A percentile compares a stretch with the other conserved stretches of the same genome.
Conservation (phyloP, 2,113 vertebrate species). For the Ceyx margarethae region DNA sequence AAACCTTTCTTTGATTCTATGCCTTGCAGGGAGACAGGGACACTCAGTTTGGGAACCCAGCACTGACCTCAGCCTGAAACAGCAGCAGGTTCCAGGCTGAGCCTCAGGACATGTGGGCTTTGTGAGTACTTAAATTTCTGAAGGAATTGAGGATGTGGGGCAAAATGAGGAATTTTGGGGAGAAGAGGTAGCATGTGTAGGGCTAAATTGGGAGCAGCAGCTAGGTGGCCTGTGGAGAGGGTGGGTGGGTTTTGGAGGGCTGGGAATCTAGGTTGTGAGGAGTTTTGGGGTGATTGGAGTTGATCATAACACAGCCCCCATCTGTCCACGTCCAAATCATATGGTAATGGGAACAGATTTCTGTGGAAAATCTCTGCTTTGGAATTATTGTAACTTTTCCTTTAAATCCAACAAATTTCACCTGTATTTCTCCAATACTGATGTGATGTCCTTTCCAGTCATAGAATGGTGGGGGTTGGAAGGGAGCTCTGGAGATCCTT, state of each 20-base stretch:
- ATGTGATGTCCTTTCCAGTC: background rate
- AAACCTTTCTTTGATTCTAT: too few species aligned
- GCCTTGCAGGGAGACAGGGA: background rate
- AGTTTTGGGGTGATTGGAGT: background rate
- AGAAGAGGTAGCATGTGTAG: too few species aligned
- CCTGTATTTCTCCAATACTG: accelerated
- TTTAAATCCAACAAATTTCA: background rate
- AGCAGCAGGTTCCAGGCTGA: background rate
- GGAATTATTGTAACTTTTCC: background rate
- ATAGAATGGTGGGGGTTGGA: too few species aligned
- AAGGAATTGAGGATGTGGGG: too few species aligned
- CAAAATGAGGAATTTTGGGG: too few species aligned
- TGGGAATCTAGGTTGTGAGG: background rate
- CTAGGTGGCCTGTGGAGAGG: too few species aligned
- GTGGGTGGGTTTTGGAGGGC: too few species aligned
- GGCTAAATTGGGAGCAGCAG: too few species aligned
- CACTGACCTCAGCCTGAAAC: background rate
- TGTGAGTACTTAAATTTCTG: too few species aligned
- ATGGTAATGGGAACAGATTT: background rate
- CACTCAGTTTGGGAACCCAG: background rate
- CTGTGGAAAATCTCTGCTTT: background rate
- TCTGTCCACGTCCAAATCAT: background rate
- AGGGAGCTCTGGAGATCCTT: too few species aligned
- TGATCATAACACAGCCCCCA: background rate
- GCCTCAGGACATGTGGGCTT: background rate